Evolutionary conservation across 1,140 invertebrate genomes (phyloP).

Genomic region (Thaumetopoea pityocampa): DNA sequence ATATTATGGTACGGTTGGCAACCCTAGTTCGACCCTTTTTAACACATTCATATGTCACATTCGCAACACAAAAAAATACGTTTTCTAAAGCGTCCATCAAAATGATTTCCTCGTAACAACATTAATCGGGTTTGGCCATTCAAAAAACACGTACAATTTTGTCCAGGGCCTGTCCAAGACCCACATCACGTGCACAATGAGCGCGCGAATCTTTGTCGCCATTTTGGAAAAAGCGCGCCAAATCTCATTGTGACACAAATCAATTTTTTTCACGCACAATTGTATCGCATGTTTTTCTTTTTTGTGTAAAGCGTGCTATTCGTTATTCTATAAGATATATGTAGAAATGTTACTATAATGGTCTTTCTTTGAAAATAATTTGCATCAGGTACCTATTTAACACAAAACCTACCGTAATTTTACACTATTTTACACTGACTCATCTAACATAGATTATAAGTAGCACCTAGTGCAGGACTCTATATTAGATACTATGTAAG

Average conservation of each 20-base stretch:
- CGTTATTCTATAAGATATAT: not conserved
- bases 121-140: conserved; percentile 32
- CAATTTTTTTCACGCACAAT: conserved; percentile 16
- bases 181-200: conserved; percentile 53
- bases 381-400: too few relatives aligned
- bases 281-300: conserved; percentile 6
- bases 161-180: conserved; percentile 32
- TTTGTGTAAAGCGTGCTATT: not conserved
- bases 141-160: conserved; percentile 40
- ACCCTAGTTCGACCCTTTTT: too few relatives aligned
- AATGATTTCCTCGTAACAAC: conserved; percentile 43
- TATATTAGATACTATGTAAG: too few relatives aligned
- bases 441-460: too few relatives aligned
- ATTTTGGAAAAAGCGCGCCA: conserved; percentile 38
- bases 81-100: conserved; percentile 49
- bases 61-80: conserved; percentile 30
- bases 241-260: conserved; percentile 37
- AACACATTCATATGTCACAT: conserved; percentile 25
- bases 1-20: too few relatives aligned
- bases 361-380: too few relatives aligned
- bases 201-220: conserved; percentile 26
- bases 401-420: too few relatives aligned
- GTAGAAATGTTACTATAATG: too few relatives aligned
- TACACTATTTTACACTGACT: too few relatives aligned
- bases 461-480: too few relatives aligned